These are phyloP conservation scores for Malthinus seriepunctatus DNA, from an alignment of 2,888 invertebrate species.

Conservation along the genomic window DNA sequence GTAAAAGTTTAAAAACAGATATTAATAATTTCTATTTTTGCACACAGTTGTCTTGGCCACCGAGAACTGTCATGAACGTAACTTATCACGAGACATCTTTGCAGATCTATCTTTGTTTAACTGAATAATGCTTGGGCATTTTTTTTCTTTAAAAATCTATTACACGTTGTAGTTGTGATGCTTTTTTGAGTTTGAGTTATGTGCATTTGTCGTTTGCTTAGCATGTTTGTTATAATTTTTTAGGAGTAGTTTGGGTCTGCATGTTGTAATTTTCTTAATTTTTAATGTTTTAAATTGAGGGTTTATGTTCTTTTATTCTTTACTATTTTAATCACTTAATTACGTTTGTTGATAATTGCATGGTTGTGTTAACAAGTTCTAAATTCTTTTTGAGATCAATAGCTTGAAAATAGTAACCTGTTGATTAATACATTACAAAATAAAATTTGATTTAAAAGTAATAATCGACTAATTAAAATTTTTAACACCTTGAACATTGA, in stretches of 20 bases:
- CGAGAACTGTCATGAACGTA: constrained; percentile 36
- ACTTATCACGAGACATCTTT: constrained; percentile 23
- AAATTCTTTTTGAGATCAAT: too few relatives aligned
- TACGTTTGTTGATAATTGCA: background rate
- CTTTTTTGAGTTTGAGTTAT: background rate
- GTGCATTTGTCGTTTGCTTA: constrained; percentile 8
- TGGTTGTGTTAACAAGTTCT: too few relatives aligned
- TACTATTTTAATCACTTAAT: background rate
- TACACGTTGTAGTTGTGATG: constrained; percentile 2
- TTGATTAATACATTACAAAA: too few relatives aligned
- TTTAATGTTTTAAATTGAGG: too few relatives aligned
- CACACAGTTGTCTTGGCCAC: constrained; percentile 55
- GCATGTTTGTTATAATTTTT: constrained; percentile 4
- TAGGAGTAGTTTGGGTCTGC: constrained; percentile 1
- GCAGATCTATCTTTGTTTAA: background rate
- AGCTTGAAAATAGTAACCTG: too few relatives aligned
- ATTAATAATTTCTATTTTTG: constrained; percentile 36
- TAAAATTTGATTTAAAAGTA: too few relatives aligned
- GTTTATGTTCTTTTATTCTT: background rate
- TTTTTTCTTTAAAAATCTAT: background rate
- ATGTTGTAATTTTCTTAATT: background rate
- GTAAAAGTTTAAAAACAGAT: constrained; percentile 40
- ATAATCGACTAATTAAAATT: too few relatives aligned
- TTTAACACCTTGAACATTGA: too few relatives aligned
- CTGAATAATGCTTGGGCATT: too few relatives aligned